Percentiles rank a stretch among this genome's conserved stretches.
Conservation (phyloP, 1,140 invertebrate species). For the Trachelipus rathkii region DNA sequence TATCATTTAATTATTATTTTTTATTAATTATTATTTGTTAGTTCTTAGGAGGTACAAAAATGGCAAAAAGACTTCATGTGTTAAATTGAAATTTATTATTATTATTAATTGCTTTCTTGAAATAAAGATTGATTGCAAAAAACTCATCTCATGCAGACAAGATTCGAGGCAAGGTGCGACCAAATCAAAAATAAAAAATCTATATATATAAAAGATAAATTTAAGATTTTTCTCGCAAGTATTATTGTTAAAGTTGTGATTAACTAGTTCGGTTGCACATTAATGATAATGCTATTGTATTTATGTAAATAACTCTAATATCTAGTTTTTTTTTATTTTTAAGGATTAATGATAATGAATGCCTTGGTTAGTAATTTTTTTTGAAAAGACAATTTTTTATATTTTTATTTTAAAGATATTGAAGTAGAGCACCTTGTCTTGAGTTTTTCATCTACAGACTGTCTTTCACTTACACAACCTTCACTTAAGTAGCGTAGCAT, state of each 20-base stretch:
- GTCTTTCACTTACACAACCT: constrained; percentile 12
- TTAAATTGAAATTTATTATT: background rate
- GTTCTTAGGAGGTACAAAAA: constrained; percentile 4
- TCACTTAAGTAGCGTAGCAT: background rate
- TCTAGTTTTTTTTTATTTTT: no score
- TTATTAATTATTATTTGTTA: background rate
- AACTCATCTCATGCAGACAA: constrained; percentile 10
- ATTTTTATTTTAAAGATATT: no score
- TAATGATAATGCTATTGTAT: no score
- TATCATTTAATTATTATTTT: background rate
- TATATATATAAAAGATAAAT: background rate
- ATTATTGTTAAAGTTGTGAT: no score
- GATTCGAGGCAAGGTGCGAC: background rate
- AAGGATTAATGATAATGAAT: no score
- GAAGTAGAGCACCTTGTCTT: background rate
- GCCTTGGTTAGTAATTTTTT: no score
- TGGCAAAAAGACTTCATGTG: background rate
- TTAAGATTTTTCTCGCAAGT: no score
- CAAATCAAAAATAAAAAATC: background rate
- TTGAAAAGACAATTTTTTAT: no score
- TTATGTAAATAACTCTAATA: no score
- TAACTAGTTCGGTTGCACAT: no score
- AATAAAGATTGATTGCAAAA: background rate
- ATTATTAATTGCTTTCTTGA: background rate
- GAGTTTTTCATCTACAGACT: constrained; percentile 6